These are phyloP conservation scores for Zaprionus camerounensis DNA, from an alignment of 1,140 invertebrate species.

Conservation along the genomic window DNA sequence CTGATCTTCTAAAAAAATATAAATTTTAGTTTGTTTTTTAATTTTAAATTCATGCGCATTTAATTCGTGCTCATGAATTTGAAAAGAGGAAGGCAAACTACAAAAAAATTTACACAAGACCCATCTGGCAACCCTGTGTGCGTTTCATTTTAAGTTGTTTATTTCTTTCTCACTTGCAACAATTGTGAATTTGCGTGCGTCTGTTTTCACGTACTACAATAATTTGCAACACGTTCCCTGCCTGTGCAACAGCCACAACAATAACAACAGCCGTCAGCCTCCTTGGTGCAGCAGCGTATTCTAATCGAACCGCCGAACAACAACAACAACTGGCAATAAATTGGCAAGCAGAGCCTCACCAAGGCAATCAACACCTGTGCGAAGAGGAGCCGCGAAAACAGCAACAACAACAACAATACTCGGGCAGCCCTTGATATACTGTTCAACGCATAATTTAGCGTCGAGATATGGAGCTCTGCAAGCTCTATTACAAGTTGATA, in stretches of 20 bases:
- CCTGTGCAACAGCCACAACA: slow-evolving; percentile 26
- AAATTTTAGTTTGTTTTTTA: no score
- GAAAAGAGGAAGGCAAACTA: no score
- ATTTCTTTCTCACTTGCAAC: background rate
- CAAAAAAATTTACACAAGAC: no score
- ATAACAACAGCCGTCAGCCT: slow-evolving; percentile 25
- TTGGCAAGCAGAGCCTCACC: slow-evolving; percentile 43
- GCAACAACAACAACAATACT: slow-evolving; percentile 7
- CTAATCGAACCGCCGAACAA: slow-evolving; percentile 47
- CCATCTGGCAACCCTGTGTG: background rate
- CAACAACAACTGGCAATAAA: slow-evolving; percentile 41
- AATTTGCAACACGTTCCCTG: slow-evolving; percentile 75
- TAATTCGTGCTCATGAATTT: no score
- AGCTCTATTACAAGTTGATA: slow-evolving; percentile 71
- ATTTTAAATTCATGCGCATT: no score
- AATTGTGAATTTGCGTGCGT: slow-evolving; percentile 34
- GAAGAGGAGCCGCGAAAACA: slow-evolving; percentile 28
- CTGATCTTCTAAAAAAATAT: no score
- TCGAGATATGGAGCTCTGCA: slow-evolving; percentile 38
- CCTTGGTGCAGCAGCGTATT: slow-evolving; percentile 32
- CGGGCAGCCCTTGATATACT: slow-evolving; percentile 26
- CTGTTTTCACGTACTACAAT: slow-evolving; percentile 69
- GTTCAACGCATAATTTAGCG: slow-evolving; percentile 63
- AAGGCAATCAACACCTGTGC: slow-evolving; percentile 74
- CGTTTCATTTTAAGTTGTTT: background rate